Conservation (phyloP, 1,140 invertebrate genomes). For the Anoplolepis gracilipes region DNA sequence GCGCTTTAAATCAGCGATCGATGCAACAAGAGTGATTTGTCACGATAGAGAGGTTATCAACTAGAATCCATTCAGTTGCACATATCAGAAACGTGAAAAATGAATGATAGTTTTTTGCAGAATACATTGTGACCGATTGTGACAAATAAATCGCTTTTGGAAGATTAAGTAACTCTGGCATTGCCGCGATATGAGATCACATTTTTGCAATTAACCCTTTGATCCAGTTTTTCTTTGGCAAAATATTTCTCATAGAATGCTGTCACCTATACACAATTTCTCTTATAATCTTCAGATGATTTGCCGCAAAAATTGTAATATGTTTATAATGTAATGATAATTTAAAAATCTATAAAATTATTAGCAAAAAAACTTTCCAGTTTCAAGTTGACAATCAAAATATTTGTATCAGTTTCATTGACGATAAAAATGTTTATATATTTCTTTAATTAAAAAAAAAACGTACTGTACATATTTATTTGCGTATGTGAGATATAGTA, state of each 20-base stretch:
- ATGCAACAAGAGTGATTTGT: slow-evolving; percentile 32
- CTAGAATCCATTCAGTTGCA: not conserved
- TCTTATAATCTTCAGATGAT: not conserved
- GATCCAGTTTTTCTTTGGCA: not conserved
- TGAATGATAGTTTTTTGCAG: not conserved
- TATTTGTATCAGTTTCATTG: too few relatives aligned
- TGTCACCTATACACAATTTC: not conserved
- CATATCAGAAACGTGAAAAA: slow-evolving; percentile 50
- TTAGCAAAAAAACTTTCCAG: too few relatives aligned
- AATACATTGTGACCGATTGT: slow-evolving; percentile 11
- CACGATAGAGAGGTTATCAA: slow-evolving; percentile 18
- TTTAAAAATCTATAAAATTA: not conserved
- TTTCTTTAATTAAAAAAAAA: slow-evolving; percentile 4
- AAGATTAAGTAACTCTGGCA: slow-evolving; percentile 22
- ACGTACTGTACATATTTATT: not conserved
- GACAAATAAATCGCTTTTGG: slow-evolving; percentile 44
- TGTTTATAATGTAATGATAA: not conserved
- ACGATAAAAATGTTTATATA: not conserved
- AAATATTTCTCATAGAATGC: not conserved
- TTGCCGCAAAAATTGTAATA: not conserved
- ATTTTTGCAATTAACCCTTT: slow-evolving; percentile 17
- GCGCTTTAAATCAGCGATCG: slow-evolving; percentile 26
- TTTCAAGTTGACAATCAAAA: too few relatives aligned
- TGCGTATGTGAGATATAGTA: not conserved
- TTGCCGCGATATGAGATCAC: not conserved